phyloP scores from a whole-genome alignment of 37 sponge, comb jelly and placozoan species.

The Halichondria panicea region DNA sequence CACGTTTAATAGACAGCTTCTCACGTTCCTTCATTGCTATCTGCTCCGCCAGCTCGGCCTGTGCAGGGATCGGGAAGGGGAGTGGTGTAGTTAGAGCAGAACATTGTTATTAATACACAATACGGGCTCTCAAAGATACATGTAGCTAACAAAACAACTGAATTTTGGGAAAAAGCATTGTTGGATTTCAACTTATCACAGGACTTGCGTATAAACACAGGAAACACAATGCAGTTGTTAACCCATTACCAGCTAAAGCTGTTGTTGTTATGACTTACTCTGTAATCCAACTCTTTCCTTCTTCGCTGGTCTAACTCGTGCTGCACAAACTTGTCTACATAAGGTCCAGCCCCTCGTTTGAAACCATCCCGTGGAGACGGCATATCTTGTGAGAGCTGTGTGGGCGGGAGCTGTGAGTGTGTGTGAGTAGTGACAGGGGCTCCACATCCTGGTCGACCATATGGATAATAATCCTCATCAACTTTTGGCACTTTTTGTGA shows the following conservation, averaged over 20 bases:
- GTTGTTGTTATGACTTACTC: conserved; percentile 22
- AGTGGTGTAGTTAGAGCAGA: neutral
- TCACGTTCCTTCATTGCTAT: conserved; percentile 16
- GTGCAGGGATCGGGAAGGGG: neutral
- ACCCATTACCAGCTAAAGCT: too few relatives aligned
- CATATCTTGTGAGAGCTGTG: too few relatives aligned
- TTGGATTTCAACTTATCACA: neutral
- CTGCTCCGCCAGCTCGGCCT: conserved; percentile 17
- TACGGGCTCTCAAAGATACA: neutral
- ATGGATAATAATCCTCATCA: too few relatives aligned
- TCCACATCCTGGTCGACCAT: too few relatives aligned
- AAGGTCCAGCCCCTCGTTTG: conserved; percentile 51
- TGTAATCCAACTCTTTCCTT: conserved; percentile 38
- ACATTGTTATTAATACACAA: neutral
- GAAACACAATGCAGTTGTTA: neutral
- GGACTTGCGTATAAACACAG: neutral
- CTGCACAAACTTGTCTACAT: conserved; percentile 34
- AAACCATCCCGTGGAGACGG: too few relatives aligned
- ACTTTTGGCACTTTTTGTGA: too few relatives aligned
- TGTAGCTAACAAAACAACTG: neutral
- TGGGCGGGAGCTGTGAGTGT: too few relatives aligned
- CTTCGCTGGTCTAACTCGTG: conserved; percentile 16
- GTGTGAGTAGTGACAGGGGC: too few relatives aligned
- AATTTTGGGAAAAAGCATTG: neutral
- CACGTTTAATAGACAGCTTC: neutral